A percentile compares a stretch with the other conserved stretches of the same genome.
Evolutionary conservation across 1,140 invertebrate genomes (phyloP).

Genomic region (Oncopodura yosiiana): DNA sequence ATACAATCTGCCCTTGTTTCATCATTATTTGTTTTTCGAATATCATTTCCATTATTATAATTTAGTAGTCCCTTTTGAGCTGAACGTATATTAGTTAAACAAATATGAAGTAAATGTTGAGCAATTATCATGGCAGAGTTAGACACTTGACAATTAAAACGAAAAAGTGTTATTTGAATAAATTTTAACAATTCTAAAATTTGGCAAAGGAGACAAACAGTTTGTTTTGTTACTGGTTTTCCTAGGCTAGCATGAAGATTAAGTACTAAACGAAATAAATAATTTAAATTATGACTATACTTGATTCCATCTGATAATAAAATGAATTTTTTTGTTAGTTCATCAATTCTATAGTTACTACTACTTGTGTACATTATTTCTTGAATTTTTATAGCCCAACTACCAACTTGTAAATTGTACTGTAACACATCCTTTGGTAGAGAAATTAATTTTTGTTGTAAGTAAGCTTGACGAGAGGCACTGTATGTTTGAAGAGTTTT

Average conservation of each 20-base stretch:
- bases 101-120: constrained; percentile 59
- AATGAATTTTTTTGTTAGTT: constrained; percentile 52
- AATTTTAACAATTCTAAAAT: constrained; percentile 72
- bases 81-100: constrained; percentile 48
- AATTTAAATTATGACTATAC: constrained; percentile 39
- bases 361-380: constrained; percentile 36
- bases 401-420: constrained; percentile 43
- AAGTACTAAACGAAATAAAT: constrained; percentile 53
- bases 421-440: constrained; percentile 50
- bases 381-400: constrained; percentile 36
- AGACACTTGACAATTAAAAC: constrained; percentile 48
- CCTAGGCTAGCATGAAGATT: constrained; percentile 67
- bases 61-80: constrained; percentile 41
- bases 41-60: not conserved
- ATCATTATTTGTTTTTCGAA: constrained; percentile 10
- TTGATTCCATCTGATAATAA: constrained; percentile 52
- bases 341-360: constrained; percentile 47
- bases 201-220: constrained; percentile 63
- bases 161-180: constrained; percentile 54
- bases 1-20: constrained; percentile 54
- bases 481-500: constrained; percentile 49
- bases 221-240: constrained; percentile 66
- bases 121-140: constrained; percentile 53
- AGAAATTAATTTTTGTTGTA: constrained; percentile 48
- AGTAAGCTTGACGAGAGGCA: constrained; percentile 47